A percentile compares a stretch with the other conserved stretches of the same genome.
Evolutionary conservation across 2,888 invertebrate species (phyloP).

Genomic region (Nephrotoma appendiculata): DNA sequence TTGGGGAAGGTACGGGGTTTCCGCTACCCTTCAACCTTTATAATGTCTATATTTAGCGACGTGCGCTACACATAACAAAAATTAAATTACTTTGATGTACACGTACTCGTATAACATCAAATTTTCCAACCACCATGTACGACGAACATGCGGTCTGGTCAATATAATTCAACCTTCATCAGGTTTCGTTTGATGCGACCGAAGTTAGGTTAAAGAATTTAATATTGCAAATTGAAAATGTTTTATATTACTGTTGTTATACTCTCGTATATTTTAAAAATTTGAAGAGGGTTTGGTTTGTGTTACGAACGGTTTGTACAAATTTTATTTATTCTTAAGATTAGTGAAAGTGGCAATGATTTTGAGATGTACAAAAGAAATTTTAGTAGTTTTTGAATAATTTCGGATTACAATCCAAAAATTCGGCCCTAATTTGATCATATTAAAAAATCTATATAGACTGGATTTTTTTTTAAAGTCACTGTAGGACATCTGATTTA

Average conservation of each 20-base stretch:
- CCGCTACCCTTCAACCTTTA: not conserved
- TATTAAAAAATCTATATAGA: too few relatives aligned
- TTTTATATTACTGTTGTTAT: not conserved
- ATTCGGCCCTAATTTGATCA: too few relatives aligned
- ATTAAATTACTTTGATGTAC: not conserved
- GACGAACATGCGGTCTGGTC: not conserved
- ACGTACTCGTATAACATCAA: not conserved
- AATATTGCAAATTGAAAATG: not conserved
- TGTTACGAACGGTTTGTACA: not conserved
- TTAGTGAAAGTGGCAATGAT: too few relatives aligned
- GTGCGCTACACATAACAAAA: not conserved
- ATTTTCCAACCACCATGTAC: not conserved
- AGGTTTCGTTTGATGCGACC: not conserved
- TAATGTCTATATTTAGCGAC: not conserved
- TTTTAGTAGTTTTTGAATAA: too few relatives aligned
- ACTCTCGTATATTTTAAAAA: not conserved
- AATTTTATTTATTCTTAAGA: too few relatives aligned
- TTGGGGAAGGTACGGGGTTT: not conserved
- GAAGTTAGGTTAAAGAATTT: not conserved
- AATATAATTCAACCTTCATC: not conserved
- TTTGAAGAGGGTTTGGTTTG: not conserved
- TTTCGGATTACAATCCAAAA: too few relatives aligned
- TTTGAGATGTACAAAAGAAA: too few relatives aligned
- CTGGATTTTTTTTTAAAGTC: too few relatives aligned
- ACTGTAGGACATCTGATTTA: too few relatives aligned